Conservation (phyloP, 2,888 invertebrate genomes). For the Gortyna flavago region DNA sequence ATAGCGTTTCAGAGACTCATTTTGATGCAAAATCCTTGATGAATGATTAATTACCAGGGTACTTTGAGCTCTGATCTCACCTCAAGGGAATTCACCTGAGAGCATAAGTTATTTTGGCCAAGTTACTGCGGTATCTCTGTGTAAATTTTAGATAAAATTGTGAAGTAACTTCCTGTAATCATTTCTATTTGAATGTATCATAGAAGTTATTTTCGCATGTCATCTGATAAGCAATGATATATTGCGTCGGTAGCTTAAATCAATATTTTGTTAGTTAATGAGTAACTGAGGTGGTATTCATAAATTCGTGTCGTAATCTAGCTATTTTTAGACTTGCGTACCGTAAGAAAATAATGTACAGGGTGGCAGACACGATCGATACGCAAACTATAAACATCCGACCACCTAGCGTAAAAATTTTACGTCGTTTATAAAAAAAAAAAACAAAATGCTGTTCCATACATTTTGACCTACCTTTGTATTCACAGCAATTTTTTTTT, state of each 20-base stretch:
- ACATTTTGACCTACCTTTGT: too few species aligned
- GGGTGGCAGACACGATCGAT: too few species aligned
- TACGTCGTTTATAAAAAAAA: too few species aligned
- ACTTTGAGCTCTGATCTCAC: constrained; percentile 41
- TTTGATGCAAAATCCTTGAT: constrained; percentile 42
- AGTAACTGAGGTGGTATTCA: background rate
- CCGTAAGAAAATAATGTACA: background rate
- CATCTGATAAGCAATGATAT: background rate
- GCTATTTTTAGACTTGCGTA: background rate
- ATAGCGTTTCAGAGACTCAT: constrained; percentile 28
- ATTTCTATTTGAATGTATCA: constrained; percentile 25
- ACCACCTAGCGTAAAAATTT: too few species aligned
- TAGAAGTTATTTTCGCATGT: constrained; percentile 29
- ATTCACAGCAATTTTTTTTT: too few species aligned
- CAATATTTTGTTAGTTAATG: constrained; percentile 33
- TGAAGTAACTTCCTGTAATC: constrained; percentile 36
- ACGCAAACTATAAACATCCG: too few species aligned
- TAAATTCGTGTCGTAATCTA: background rate
- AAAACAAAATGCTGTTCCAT: too few species aligned
- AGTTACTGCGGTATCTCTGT: constrained; percentile 42
- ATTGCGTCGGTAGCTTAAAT: constrained; percentile 12
- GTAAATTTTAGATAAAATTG: constrained; percentile 61
- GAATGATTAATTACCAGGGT: constrained; percentile 49
- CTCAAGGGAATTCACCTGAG: constrained; percentile 6
- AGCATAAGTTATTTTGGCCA: constrained; percentile 28